Evolutionary conservation across 1,140 invertebrate species (phyloP), one percentile per base, ranked within the genome.

Genomic region (Diuraphis noxia): DNA sequence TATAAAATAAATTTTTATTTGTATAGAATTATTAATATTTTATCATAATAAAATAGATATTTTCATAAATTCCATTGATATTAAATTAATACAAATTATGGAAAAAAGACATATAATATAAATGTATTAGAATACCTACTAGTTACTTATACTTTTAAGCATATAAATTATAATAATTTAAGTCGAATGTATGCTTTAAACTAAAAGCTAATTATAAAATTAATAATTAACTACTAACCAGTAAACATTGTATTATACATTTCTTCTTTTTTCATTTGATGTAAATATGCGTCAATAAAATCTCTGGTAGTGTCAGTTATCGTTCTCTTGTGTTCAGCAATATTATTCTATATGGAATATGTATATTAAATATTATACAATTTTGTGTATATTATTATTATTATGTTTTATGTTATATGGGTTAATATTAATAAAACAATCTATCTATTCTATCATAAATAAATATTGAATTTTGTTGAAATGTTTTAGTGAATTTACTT

Each of bases 241-340:
- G 95, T 95, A 92, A 96, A 97, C 23, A 94, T 95, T 21, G 93
- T 93, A 40, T 94, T 93, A 5, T 94, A 93, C 3, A 93, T 93
- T 92, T 94, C 94, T 25, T 94, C 93, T 43, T 94, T 92, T 63
- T 95, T 93, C 94, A 97, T 96, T 94, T 97, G 95, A 72, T 95
- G 94, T 8, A 98, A 94, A 93, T 96, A 98, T 52, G 96, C 95
- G 93, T 97, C 97, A 82, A 98, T 97, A 43, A 98, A 95, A 93
- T 98, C 97, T 34, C 95, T 93, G 46, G 95, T 94, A 49, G 94
- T 94, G 43, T 94, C 88, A 34, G 94, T 93, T 82, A 95, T 95
- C 3, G 93, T 94, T 52, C 93, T 93, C 84, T 95, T 94, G 92
- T 97, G 96, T 38, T 96, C 95, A 4, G 94, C 93, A 49, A 97